phyloP scores from a whole-genome alignment of 1,140 invertebrate genomes.

The Scaptomyza pallida region DNA sequence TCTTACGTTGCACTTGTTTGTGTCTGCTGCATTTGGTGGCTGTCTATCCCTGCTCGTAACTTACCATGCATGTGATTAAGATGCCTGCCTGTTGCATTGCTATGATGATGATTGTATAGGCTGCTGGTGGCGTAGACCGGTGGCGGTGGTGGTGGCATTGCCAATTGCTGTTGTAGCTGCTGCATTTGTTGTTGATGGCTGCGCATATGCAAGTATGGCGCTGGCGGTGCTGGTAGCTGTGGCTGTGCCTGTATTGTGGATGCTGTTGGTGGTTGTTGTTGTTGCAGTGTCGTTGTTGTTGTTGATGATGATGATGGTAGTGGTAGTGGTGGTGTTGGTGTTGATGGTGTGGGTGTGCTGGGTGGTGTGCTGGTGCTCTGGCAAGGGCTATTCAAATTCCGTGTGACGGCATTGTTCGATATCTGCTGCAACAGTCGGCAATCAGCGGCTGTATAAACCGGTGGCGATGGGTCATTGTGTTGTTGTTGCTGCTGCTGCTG shows the following conservation, averaged over 20 bases:
- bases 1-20: background rate
- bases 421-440: constrained; percentile 78
- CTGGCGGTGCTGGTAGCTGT: constrained; percentile 58
- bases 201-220: constrained; percentile 65
- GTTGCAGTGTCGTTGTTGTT: constrained; percentile 14
- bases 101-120: constrained; percentile 64
- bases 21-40: background rate
- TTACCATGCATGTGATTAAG: constrained; percentile 76
- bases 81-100: constrained; percentile 51
- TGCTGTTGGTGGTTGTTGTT: constrained; percentile 32
- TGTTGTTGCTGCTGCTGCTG: constrained; percentile 31
- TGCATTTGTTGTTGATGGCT: constrained; percentile 50
- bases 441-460: constrained; percentile 79
- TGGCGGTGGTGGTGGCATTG: constrained; percentile 73
- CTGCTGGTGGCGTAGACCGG: constrained; percentile 65
- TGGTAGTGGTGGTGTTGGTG: constrained; percentile 32
- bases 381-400: constrained; percentile 67
- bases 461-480: constrained; percentile 62
- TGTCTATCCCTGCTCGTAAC: constrained; percentile 6
- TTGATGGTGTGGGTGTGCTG: constrained; percentile 68
- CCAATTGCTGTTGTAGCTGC: constrained; percentile 64
- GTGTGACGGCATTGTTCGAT: constrained; percentile 80
- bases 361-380: constrained; percentile 69
- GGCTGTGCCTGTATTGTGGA: constrained; percentile 40
- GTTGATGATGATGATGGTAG: constrained; percentile 27